phyloP scores from a whole-genome alignment of 2,113 vertebrate species.

The human region DNA sequence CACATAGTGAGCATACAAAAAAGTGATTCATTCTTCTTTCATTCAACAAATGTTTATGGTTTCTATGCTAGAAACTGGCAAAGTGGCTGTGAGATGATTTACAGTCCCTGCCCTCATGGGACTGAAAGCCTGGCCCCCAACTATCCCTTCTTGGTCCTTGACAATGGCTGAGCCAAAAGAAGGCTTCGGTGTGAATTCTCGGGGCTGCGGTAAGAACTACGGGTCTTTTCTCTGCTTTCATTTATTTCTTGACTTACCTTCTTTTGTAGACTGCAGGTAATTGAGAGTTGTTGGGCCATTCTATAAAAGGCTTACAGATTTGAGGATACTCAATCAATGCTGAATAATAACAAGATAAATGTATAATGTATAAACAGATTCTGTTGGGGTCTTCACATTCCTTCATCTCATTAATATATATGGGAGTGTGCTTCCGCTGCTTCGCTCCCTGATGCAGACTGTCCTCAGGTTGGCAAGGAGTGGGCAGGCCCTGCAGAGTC shows the following conservation, averaged over 20 bases:
- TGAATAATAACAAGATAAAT: slow-evolving; percentile 70
- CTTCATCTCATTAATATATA: slow-evolving; percentile 66
- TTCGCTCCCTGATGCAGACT: not conserved
- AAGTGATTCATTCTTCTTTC: not conserved
- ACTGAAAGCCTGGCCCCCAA: not conserved
- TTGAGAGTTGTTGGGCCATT: slow-evolving; percentile 44
- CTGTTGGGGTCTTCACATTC: slow-evolving; percentile 26
- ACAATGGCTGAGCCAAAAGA: not conserved
- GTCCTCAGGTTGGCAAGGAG: not conserved
- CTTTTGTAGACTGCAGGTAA: not conserved
- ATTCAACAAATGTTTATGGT: not conserved
- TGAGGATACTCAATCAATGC: slow-evolving; percentile 63
- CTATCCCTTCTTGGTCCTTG: not conserved
- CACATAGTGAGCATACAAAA: not conserved
- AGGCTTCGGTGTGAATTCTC: not conserved
- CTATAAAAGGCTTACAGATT: slow-evolving; percentile 52
- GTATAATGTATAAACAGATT: slow-evolving; percentile 70
- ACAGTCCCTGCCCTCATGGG: not conserved
- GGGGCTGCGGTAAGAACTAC: rapidly evolving
- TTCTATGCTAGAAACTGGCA: not conserved
- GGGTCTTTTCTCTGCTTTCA: not conserved
- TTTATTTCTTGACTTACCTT: not conserved
- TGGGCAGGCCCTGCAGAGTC: not conserved
- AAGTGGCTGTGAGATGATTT: not conserved
- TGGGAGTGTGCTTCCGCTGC: not conserved